Percentiles rank a stretch among this genome's conserved stretches.
Conservation (phyloP, 2,797 vertebrate genomes). For the Sternarchorhynchus goeldii region DNA sequence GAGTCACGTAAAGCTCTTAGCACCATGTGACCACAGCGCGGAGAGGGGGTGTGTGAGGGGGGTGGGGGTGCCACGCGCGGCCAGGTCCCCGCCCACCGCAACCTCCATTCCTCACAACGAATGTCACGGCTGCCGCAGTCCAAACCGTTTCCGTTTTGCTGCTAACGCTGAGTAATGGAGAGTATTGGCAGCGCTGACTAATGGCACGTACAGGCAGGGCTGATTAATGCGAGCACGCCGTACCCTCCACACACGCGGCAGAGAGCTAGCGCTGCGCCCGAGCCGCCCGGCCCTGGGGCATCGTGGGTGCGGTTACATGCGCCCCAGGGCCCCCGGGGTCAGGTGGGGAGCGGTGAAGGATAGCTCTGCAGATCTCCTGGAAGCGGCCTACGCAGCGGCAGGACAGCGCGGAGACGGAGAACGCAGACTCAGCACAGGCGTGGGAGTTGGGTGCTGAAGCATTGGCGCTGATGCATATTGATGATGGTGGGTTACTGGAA, state of each 20-base stretch:
- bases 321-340: constrained; percentile 6
- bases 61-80: too few relatives aligned
- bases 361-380: constrained; percentile 45
- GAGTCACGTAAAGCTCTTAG: constrained; percentile 3
- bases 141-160: background rate
- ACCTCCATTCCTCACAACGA: background rate
- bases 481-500: constrained; percentile 43
- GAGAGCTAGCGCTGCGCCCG: background rate
- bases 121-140: background rate
- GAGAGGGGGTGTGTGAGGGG: background rate
- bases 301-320: constrained; percentile 1
- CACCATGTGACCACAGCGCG: constrained; percentile 1
- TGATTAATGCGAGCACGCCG: background rate
- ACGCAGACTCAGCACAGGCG: constrained; percentile 46
- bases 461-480: constrained; percentile 51
- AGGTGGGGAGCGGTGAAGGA: constrained; percentile 3
- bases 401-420: constrained; percentile 28
- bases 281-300: background rate
- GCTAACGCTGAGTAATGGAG: background rate
- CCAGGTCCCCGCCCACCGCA: background rate
- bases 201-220: background rate
- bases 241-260: background rate
- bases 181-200: background rate
- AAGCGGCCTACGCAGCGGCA: constrained; percentile 34
- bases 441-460: constrained; percentile 42